Evolutionary conservation across 23 tunicate genomes (phyloP), one percentile per base, ranked within the genome.

Genomic region (Corella eumyota): DNA sequence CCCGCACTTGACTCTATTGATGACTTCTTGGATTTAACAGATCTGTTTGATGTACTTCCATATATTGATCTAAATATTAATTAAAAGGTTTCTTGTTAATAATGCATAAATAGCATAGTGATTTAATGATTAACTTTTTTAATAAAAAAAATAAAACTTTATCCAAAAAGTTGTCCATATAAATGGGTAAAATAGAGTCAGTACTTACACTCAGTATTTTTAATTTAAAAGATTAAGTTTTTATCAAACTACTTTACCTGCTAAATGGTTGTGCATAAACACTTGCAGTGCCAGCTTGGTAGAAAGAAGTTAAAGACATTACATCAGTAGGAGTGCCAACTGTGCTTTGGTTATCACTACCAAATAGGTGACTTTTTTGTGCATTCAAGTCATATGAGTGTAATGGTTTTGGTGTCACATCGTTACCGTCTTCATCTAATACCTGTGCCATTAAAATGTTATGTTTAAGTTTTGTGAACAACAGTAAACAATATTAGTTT

Each of bases 211-310:
- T n/a, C n/a, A n/a, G n/a, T 13, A 21, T 7, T 53, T 53, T 53
- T 20, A 53, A 13, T 53, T 17, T 7, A n/a, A n/a, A n/a, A n/a
- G n/a, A n/a, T n/a, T n/a, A n/a, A n/a, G n/a, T n/a, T n/a, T n/a
- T n/a, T n/a, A 17, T 53, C 24, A 53, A 53, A 13, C 7, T 13
- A 7, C 59, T 53, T 54, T 17, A 88, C 96, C 88, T 73, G 81
- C 88, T 78, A 35, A 88, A 88, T 4, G 96, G 96, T 46, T 88
- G 96, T 21, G 96, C 96, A 68, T 71, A 88, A 44, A 58, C 92
- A 75, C 93, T 83, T 15, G 77, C 62, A 51, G 80, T 76, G 2
- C 65, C 93, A 26, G 85, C 77, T 37, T 80, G 75, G 47, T 67
- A 88, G 11, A 88, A 32, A 7, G 96, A 88, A 7, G 87, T 63